Evolutionary conservation across 2,113 vertebrate genomes (phyloP).

Genomic region (Pleuronectes platessa): DNA sequence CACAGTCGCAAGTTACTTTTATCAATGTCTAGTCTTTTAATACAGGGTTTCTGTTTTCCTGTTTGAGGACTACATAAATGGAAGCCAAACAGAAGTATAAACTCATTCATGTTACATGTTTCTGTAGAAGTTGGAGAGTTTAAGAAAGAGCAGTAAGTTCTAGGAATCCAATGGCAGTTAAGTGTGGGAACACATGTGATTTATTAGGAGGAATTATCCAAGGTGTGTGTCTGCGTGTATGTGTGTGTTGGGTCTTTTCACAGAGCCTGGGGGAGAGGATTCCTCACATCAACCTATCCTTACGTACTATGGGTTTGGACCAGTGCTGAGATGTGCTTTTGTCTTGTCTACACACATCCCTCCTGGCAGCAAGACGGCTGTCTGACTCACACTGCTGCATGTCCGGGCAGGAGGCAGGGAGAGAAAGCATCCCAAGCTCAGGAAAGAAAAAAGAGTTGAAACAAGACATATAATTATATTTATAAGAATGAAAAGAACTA

Average conservation of each 20-base stretch:
- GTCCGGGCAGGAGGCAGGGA: conserved; percentile 52
- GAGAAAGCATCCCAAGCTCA: conserved; percentile 10
- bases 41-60: neutral
- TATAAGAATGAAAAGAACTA: neutral
- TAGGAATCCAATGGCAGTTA: neutral
- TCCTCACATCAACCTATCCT: conserved; percentile 49
- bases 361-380: conserved; percentile 45
- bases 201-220: neutral
- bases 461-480: neutral
- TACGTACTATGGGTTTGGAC: conserved; percentile 34
- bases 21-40: no score
- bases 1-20: no score
- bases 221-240: conserved; percentile 15
- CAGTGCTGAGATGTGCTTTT: conserved; percentile 32
- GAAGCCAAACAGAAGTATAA: conserved; percentile 1
- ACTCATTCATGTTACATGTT: neutral
- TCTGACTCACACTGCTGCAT: conserved; percentile 67
- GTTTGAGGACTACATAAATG: neutral
- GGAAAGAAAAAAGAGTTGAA: conserved; percentile 17
- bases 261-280: conserved; percentile 57
- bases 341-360: conserved; percentile 70
- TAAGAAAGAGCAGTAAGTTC: neutral
- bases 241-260: conserved; percentile 32
- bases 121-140: neutral
- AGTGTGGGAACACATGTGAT: conserved; percentile 1